Base-by-base conservation (phyloP, 2,888 invertebrate species). In the Drosophila ustulata region DNA sequence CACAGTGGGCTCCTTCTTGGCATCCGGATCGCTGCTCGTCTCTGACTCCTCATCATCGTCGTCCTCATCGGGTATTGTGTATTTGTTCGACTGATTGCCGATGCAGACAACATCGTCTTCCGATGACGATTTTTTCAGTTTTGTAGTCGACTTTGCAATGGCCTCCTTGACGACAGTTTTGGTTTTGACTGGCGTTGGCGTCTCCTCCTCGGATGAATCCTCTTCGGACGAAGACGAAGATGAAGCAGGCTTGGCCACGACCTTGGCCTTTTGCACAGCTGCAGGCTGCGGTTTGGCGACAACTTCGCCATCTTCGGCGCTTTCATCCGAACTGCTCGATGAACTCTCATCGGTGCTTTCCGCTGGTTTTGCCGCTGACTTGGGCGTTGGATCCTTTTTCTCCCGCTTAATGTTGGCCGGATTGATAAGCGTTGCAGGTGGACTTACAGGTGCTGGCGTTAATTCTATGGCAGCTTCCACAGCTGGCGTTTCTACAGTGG, bases 91-190 rank as follows among this genome's bases (percentile, higher is more conserved):
- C 4, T 79, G 43, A 25, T 82, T 74, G 1, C 92, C 92, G 34
- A 92, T 59, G 32, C 91, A 92, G 4, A 92, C 82, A 5, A 92
- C 91, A 59, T 92, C 92, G 11, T 92, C 91, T 51, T 90, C 90
- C 0, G 67, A 45, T 1, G n/a, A 3, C 0, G 5, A 3, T 58
- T 62, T 71, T 30, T 71, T 78, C 0, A 67, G 11, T 4, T 37
- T 71, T 18, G 67, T 82, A 0, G 45, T n/a, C 0, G 64, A 39
- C 39, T 82, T 79, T 4, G 4, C 23, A 3, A 6, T 23, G 1
- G 45, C 39, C 5, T 70, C 68, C 47, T 83, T 81, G 1, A 8
- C 32, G 1, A 49, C 4, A 0, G 23, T 0, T 51, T 78, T 76
- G 1, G 37, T 39, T 37, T 73, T 79, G 0, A 41, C 63, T 8